Base-by-base conservation (phyloP, 2,888 invertebrate genomes). In the Rhabditophanes sp. region DNA sequence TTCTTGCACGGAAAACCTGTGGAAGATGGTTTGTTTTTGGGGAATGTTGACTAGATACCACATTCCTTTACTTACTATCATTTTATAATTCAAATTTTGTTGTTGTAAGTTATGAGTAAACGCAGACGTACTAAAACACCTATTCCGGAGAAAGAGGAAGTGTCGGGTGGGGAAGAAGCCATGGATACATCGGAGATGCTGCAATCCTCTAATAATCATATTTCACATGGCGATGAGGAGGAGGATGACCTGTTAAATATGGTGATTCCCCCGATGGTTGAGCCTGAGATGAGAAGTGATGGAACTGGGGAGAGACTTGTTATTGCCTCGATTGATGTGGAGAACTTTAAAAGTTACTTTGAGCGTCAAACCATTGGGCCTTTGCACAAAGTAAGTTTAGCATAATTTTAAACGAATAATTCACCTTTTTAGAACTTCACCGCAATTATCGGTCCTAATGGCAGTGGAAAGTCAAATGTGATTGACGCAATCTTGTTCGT, bases 401-500 rank as follows among this genome's bases (percentile, higher is more conserved):
- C n/a, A n/a, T n/a, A n/a, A n/a, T n/a, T n/a, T n/a, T n/a, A n/a
- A n/a, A n/a, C n/a, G n/a, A n/a, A n/a, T n/a, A 18, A 31, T 39
- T 22, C 16, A n/a, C 16, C 35, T 37, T 45, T 70, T 22, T 69
- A 87, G 80, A 82, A 82, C 65, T 93, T 90, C 61, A 84, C 90
- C 4, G 77, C 88, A 1, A 87, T 96, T 35, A 79, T 96, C 48
- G 96, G 96, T 0, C 93, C 96, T 0, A 99, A 96, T 69, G 96
- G 96, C 16, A 90, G 87, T 67, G 96, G 96, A 0, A 96, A 99
- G 66, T 88, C 88, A 54, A 96, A 99, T 67, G 87, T 93, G 0
- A 96, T 96, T 53, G 96, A 99, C 69, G 84, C 93, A 0, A 82
- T 96, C 80, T 71, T 96, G 45, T 96, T 96, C 72, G 93, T 96